Percentiles rank a stretch among this genome's conserved stretches.
phyloP scores from a whole-genome alignment of 2,888 invertebrate species.

The Ellobium chinense region DNA sequence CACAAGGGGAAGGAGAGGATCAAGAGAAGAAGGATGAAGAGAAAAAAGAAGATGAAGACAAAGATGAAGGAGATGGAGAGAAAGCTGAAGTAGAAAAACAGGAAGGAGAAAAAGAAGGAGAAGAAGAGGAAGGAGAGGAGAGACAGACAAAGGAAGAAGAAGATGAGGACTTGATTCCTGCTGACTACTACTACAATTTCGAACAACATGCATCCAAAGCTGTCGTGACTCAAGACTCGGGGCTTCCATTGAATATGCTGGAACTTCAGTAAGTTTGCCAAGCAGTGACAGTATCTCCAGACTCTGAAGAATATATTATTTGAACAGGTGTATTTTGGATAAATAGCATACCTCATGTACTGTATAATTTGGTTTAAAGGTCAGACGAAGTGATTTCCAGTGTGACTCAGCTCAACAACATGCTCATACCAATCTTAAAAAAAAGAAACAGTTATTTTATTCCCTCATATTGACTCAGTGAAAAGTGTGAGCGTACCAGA shows the following conservation, averaged over 20 bases:
- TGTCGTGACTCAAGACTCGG: constrained; percentile 71
- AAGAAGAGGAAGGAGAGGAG: not conserved
- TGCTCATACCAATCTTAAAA: too few species aligned
- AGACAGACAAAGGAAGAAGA: constrained; percentile 25
- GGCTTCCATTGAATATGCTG: constrained; percentile 73
- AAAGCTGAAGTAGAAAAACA: constrained; percentile 38
- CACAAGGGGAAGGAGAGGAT: not conserved
- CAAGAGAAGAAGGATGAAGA: constrained; percentile 29
- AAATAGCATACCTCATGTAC: too few species aligned
- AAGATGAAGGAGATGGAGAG: constrained; percentile 47
- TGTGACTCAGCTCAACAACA: too few species aligned
- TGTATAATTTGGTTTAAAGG: too few species aligned
- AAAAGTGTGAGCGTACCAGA: too few species aligned
- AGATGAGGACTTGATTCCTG: constrained; percentile 64
- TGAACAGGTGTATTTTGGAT: too few species aligned
- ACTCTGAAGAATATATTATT: too few species aligned
- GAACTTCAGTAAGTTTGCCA: constrained; percentile 69
- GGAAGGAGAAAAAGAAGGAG: constrained; percentile 15
- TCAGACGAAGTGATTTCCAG: too few species aligned
- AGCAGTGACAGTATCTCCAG: too few species aligned
- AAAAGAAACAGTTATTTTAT: too few species aligned
- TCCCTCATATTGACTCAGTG: too few species aligned
- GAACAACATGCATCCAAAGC: constrained; percentile 72
- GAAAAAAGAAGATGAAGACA: constrained; percentile 8
- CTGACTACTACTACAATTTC: constrained; percentile 75